These are phyloP conservation scores for Platyscelio sp. DNA, from an alignment of 2,888 invertebrate species.

Conservation along the genomic window DNA sequence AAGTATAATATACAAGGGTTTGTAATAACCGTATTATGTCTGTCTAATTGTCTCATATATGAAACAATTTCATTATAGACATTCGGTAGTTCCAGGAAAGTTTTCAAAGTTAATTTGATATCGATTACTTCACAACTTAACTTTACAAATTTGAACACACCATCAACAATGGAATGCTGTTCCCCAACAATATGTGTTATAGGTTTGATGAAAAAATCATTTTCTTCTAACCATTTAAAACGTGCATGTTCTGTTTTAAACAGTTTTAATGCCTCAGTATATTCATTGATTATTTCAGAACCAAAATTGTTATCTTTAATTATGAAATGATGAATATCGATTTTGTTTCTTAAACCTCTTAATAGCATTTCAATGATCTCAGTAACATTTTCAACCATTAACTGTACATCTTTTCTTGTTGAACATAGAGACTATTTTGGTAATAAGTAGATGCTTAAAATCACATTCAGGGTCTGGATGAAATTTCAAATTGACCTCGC, in stretches of 20 bases:
- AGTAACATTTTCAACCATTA: no score
- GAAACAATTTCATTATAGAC: neutral
- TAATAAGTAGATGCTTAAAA: no score
- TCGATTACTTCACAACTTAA: conserved; percentile 10
- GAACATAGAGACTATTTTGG: no score
- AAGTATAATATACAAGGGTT: conserved; percentile 1
- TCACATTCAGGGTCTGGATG: no score
- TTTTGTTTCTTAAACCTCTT: neutral
- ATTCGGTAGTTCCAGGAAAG: conserved; percentile 15
- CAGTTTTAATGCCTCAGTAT: neutral
- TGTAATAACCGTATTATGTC: neutral
- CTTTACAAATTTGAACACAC: neutral
- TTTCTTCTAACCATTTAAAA: conserved; percentile 12
- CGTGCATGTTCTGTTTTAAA: conserved; percentile 7
- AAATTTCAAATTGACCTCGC: no score
- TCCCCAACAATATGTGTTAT: conserved; percentile 6
- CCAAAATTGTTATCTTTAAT: neutral
- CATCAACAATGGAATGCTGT: neutral
- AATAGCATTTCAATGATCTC: no score
- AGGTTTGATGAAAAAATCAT: neutral
- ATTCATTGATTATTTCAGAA: conserved; percentile 4
- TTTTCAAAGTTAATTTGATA: neutral
- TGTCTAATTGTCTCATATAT: conserved; percentile 3
- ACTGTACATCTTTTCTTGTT: no score
- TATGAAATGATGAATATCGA: neutral